Base-by-base conservation (phyloP, 1,140 invertebrate genomes). In the Conus ventricosus region DNA sequence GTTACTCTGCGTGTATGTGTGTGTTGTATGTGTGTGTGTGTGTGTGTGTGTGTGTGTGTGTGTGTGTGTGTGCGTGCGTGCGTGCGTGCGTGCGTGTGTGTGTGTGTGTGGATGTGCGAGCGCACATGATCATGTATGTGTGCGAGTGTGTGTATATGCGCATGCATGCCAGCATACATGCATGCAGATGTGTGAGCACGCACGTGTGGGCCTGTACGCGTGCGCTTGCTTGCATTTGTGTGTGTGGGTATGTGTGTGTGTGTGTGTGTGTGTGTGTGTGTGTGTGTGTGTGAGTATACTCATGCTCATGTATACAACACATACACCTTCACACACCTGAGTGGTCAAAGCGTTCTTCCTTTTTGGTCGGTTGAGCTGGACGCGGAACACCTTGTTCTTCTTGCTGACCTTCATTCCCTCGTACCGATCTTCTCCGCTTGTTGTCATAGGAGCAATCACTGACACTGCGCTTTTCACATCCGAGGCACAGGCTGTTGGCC, bases 321-420 rank as follows among this genome's bases (percentile, higher is more conserved):
- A 15, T 81, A 81, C 27, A 39, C n/a, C 8, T 81, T 8, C 27
- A 81, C 78, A 81, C 91, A 96, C 96, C 92, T 96, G 92, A 25
- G 88, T 89, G 83, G 96, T 97, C 5, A 99, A 94, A 13, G 98
- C 97, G 96, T 99, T 99, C 93, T 97, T 97, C 91, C 97, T 97
- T 67, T 94, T 91, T 13, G 97, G 97, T 91, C 95, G 91, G 89
- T 95, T 95, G 0, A 95, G 96, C 85, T 95, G 96, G n/a, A 99
- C 96, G 85, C 95, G 96, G 88, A 95, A 95, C 8, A 97, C 95
- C 90, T 96, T 96, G 92, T 96, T 95, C 84, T 96, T 91, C 17
- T 93, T 90, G 6, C 87, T 91, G 11, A 94, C 90, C 27, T 88
- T 84, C 13, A 95, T 55, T 54, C 90, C 92, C 80, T 94, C 87